Base-by-base conservation (phyloP, 1,140 invertebrate species). In the Drosophila bocki region DNA sequence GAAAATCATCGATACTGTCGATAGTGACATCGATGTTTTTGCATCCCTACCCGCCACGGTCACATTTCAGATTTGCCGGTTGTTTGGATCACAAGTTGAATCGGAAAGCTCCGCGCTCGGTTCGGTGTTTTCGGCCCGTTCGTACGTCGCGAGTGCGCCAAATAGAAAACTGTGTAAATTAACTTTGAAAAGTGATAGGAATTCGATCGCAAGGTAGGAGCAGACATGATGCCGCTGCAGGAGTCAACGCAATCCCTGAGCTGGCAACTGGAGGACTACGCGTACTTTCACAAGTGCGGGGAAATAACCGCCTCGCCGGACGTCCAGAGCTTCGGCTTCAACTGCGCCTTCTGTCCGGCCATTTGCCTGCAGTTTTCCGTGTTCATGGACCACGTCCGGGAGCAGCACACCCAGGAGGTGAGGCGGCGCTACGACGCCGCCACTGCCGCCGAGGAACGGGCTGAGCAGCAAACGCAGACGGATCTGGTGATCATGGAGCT, bases 291-390 rank as follows among this genome's bases (percentile, higher is more conserved):
- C 15, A 92, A 92, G 47, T 92, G 91, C 53, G 91, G 91, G 26
- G 91, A 92, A 76, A 92, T 92, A 26, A 92, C 91, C 47, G 83
- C 80, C 22, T 92, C 91, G 26, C 91, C 91, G 15, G 91, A 92
- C 65, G 77, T 80, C 17, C 81, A 92, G 76, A 78, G 81, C 22
- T 92, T 92, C 51, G 91, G 91, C n/a, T 91, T 92, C 45, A 92
- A 91, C 67, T 92, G 91, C 45, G 64, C 75, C 51, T 92, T 92
- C 33, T 92, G 91, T n/a, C 71, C 86, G 47, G 86, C 83, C 8
- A 92, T 92, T 78, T 92, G 91, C 58, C 58, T 92, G 47, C 91
- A 92, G 69, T 78, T 88, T 32, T 87, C 91, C 33, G 83, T 92
- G 9, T 92, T 92, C 42, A 75, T 88, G 58, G 80, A 91, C 48